Conservation (phyloP, 2,888 invertebrate species). For the Capitulum mitella region DNA sequence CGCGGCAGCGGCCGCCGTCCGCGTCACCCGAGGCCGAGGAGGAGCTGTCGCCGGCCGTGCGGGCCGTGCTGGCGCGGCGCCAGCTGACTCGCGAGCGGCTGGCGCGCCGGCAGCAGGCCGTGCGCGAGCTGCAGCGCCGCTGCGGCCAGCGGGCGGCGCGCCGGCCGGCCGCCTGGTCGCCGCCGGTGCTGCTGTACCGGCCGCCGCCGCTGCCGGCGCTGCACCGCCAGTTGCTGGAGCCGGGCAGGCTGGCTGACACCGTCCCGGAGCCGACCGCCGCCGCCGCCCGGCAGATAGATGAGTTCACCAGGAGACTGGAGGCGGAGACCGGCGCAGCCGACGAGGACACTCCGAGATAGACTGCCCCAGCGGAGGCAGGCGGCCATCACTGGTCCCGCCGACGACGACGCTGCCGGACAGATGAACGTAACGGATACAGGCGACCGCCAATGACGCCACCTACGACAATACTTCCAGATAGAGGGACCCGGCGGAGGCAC, state of each 20-base stretch:
- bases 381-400: too few relatives aligned
- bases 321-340: background rate
- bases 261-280: background rate
- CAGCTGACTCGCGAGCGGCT: background rate
- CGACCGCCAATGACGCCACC: background rate
- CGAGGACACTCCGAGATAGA: background rate
- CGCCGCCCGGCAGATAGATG: background rate
- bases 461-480: too few relatives aligned
- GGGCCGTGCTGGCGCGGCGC: background rate
- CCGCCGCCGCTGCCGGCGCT: slow-evolving; percentile 18
- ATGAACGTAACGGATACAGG: background rate
- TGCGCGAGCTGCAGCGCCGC: background rate
- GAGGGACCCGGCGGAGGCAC: too few relatives aligned
- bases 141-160: background rate
- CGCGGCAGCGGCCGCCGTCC: background rate
- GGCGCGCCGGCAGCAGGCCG: background rate
- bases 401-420: too few relatives aligned
- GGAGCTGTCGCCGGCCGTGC: background rate
- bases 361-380: background rate
- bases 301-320: background rate
- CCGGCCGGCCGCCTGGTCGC: background rate
- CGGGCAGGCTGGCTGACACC: background rate
- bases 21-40: background rate
- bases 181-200: background rate
- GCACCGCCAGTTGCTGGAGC: background rate